Evolutionary conservation across 1,140 invertebrate genomes (phyloP), one percentile per base, ranked within the genome.

Genomic region (Protaetia brevitarsis): DNA sequence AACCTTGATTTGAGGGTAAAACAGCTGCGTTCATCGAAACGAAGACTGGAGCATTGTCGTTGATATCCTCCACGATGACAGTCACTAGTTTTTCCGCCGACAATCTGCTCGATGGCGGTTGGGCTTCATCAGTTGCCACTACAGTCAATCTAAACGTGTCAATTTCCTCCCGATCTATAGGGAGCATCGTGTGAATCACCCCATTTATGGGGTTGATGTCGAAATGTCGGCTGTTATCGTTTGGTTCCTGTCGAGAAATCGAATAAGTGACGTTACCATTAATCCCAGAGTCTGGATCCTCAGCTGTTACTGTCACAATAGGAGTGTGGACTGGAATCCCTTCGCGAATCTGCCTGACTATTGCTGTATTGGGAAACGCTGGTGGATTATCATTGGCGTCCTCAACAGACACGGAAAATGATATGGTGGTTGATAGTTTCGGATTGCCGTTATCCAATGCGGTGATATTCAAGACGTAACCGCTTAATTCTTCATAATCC

Each of bases 351-450:
- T 95, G 92, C 21, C 93, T 82, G 1, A 96, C 93, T 64, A 96
- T 94, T 1, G 95, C 90, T 1, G 92, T 92, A 78, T 91, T 91
- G 41, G 95, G 89, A 79, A 99, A 99, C 19, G 87, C 85, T 0
- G 97, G 97, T 0, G 93, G 87, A 80, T 97, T 97, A 79, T 98
- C 95, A 77, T 98, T 98, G 13, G 90, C 89, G 77, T 98, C 95
- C 66, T 92, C 85, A 0, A 97, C 89, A 41, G 87, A 84, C 0
- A 97, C 87, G 1, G 83, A 85, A 73, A 97, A 88, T 7, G 87
- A 84, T 19, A 94, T 89, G 3, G 89, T 90, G 0, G 92, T 90
- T n/a, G 88, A 89, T 11, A 95, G 80, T 66, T 87, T 84, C 0
- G 94, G 93, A 71, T 87, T 92, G 6, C 93, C 93, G 62, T 88